Evolutionary conservation across 1,140 invertebrate species (phyloP).

Genomic region (Megalonaias nervosa): DNA sequence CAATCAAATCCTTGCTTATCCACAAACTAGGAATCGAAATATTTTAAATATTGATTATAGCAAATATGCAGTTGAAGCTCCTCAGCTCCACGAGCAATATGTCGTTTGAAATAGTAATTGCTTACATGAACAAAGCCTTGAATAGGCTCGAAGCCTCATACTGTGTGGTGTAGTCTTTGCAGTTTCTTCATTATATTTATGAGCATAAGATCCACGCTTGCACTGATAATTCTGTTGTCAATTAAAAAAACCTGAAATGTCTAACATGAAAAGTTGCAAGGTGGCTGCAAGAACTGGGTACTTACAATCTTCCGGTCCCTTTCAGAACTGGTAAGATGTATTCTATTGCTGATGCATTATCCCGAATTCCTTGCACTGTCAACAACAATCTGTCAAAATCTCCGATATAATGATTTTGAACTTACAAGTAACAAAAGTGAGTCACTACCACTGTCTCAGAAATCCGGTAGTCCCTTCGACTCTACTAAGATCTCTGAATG

Average conservation of each 20-base stretch:
- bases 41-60: slow-evolving; percentile 52
- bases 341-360: slow-evolving; percentile 53
- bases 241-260: slow-evolving; percentile 40
- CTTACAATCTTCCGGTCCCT: slow-evolving; percentile 48
- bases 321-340: slow-evolving; percentile 49
- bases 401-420: too few relatives aligned
- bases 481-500: too few relatives aligned
- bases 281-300: slow-evolving; percentile 22
- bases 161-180: slow-evolving; percentile 40
- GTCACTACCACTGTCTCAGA: too few relatives aligned
- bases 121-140: slow-evolving; percentile 41
- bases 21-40: slow-evolving; percentile 15
- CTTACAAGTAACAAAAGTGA: too few relatives aligned
- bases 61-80: slow-evolving; percentile 45
- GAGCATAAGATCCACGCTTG: slow-evolving; percentile 39
- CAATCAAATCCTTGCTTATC: slow-evolving; percentile 30
- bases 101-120: slow-evolving; percentile 39
- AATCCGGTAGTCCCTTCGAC: too few relatives aligned
- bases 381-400: too few relatives aligned
- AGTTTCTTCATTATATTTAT: slow-evolving; percentile 38
- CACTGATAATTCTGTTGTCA: slow-evolving; percentile 54
- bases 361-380: slow-evolving; percentile 35
- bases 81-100: slow-evolving; percentile 51
- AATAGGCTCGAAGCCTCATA: slow-evolving; percentile 71
- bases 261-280: slow-evolving; percentile 48